Conservation (phyloP, 2,797 vertebrate genomes). For the Choloepus didactylus region DNA sequence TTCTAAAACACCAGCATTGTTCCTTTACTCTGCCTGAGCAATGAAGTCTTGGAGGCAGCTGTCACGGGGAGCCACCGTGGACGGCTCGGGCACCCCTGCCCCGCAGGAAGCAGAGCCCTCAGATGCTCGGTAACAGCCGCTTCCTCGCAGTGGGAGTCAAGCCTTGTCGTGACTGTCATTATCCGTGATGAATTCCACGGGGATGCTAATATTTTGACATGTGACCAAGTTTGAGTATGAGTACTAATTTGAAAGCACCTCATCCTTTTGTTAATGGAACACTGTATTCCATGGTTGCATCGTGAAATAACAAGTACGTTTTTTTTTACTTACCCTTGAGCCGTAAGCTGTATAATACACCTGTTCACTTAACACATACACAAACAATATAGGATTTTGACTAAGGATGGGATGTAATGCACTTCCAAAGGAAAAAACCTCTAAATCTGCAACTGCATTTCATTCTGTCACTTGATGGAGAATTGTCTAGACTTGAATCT, state of each 20-base stretch:
- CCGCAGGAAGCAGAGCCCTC: not conserved
- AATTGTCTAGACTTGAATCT: not conserved
- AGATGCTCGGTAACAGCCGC: accelerated
- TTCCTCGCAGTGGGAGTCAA: not conserved
- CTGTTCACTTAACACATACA: not conserved
- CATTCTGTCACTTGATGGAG: not conserved
- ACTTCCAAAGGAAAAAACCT: not conserved
- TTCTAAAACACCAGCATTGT: not conserved
- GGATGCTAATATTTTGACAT: constrained; percentile 55
- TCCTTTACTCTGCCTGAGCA: not conserved
- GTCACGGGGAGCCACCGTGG: not conserved
- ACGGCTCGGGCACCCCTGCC: not conserved
- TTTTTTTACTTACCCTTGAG: not conserved
- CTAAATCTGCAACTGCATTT: accelerated
- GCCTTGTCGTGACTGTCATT: not conserved
- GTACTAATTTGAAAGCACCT: constrained; percentile 14
- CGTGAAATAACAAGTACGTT: no score
- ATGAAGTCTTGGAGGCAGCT: not conserved
- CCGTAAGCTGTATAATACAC: accelerated
- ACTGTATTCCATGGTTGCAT: not conserved
- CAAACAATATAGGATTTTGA: accelerated
- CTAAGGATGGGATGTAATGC: accelerated
- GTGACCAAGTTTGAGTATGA: constrained; percentile 46
- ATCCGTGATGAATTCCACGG: not conserved
- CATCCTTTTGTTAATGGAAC: constrained; percentile 10